Conservation (phyloP, 1,140 invertebrate genomes). For the Orius insidiosus region DNA sequence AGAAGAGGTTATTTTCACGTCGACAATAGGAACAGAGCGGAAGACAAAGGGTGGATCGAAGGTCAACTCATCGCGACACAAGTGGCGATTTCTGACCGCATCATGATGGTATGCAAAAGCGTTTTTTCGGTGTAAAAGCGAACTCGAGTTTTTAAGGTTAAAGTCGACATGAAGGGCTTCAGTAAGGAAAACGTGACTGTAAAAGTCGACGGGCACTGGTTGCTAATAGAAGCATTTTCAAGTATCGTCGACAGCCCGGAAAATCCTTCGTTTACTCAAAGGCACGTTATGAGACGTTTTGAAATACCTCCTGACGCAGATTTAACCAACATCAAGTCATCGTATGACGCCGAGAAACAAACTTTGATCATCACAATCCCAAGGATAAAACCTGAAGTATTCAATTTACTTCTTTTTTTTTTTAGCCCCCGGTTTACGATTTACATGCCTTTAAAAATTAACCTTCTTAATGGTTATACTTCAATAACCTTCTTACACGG, state of each 20-base stretch:
- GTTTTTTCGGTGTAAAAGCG: no score
- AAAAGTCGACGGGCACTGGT: conserved; percentile 7
- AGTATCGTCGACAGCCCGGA: not conserved
- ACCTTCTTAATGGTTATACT: no score
- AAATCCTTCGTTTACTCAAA: not conserved
- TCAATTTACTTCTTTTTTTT: no score
- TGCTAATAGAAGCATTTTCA: conserved; percentile 8
- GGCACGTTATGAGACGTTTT: conserved; percentile 6
- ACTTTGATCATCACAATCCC: conserved; percentile 1
- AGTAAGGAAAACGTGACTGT: conserved; percentile 9
- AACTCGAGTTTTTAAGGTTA: conserved; percentile 5
- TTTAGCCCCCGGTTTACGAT: no score
- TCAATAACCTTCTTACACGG: no score
- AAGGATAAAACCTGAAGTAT: conserved; percentile 3
- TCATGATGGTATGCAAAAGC: no score
- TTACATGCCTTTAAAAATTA: no score
- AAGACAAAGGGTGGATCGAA: not conserved
- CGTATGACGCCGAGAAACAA: no score
- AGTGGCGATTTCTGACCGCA: no score
- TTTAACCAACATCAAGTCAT: conserved; percentile 7
- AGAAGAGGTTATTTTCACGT: no score
- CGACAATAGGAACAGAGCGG: not conserved
- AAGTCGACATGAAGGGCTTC: conserved; percentile 6
- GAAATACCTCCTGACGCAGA: conserved; percentile 8
- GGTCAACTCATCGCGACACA: no score